A percentile compares a stretch with the other conserved stretches of the same genome.
These are phyloP conservation scores for Lepidurus packardi DNA, from an alignment of 1,140 invertebrate species.

Conservation along the genomic window DNA sequence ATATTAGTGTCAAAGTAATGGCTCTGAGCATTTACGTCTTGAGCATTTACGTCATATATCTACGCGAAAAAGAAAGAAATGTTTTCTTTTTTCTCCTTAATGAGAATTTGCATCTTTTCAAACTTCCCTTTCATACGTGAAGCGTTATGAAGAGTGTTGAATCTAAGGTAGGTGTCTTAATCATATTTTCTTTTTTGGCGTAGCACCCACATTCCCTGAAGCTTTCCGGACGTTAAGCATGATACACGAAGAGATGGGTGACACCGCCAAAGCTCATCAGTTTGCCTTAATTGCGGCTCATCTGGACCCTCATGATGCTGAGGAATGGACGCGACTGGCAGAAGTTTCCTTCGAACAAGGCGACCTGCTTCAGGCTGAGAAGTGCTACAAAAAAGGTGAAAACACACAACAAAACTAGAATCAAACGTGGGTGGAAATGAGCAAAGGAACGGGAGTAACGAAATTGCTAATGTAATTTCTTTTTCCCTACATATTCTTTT, in stretches of 20 bases:
- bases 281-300: slow-evolving; percentile 81
- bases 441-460: neutral
- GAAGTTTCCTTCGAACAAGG: slow-evolving; percentile 66
- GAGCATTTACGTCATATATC: no score
- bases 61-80: no score
- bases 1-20: no score
- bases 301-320: slow-evolving; percentile 68
- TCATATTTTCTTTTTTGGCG: slow-evolving; percentile 40
- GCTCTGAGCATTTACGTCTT: no score
- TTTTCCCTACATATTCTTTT: neutral
- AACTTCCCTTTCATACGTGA: neutral
- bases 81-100: no score
- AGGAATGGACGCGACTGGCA: slow-evolving; percentile 79
- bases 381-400: slow-evolving; percentile 65
- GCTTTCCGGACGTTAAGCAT: slow-evolving; percentile 84
- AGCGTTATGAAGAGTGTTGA: neutral
- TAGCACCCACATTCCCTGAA: slow-evolving; percentile 75
- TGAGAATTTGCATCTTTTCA: neutral
- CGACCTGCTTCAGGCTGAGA: slow-evolving; percentile 69
- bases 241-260: slow-evolving; percentile 74
- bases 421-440: no score
- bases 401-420: no score
- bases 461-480: slow-evolving; percentile 34
- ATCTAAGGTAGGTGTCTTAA: neutral
- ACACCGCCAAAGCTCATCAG: slow-evolving; percentile 77